Conservation (phyloP, 1,140 invertebrate species). For the Ericerus pela region DNA sequence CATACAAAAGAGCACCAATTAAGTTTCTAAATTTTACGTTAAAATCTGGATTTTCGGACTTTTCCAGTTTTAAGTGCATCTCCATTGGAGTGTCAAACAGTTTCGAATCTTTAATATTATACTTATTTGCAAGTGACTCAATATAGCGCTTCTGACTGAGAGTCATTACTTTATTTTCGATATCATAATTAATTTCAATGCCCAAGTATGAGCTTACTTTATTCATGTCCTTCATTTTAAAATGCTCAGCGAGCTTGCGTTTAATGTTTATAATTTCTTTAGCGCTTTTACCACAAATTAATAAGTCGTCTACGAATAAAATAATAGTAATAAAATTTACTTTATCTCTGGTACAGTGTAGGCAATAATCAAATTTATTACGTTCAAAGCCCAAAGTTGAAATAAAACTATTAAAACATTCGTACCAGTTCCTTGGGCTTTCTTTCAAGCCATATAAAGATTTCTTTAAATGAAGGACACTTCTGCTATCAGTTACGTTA, state of each 20-base stretch:
- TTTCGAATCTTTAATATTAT: conserved; percentile 24
- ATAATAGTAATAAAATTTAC: background rate
- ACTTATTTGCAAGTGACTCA: conserved; percentile 21
- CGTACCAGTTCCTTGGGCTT: conserved; percentile 24
- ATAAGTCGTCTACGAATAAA: conserved; percentile 16
- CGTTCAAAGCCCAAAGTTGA: conserved; percentile 4
- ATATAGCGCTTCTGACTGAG: conserved; percentile 16
- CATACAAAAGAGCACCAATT: conserved; percentile 32
- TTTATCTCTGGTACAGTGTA: conserved; percentile 6
- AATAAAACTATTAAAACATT: conserved; percentile 5
- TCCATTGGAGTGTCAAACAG: conserved; percentile 25
- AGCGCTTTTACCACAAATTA: background rate
- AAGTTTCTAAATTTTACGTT: conserved; percentile 24
- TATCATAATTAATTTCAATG: conserved; percentile 9
- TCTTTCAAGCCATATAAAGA: conserved; percentile 23
- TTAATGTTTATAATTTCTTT: background rate
- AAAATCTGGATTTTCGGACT: background rate
- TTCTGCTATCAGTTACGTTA: background rate
- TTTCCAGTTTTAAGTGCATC: conserved; percentile 16
- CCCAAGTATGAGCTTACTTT: conserved; percentile 12
- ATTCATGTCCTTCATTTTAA: conserved; percentile 15
- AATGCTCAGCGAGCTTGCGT: background rate
- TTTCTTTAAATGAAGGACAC: conserved; percentile 19
- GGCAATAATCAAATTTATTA: conserved; percentile 13
- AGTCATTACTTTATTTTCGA: background rate